Conservation (phyloP, 1,140 invertebrate species). For the Drosophila willistoni region DNA sequence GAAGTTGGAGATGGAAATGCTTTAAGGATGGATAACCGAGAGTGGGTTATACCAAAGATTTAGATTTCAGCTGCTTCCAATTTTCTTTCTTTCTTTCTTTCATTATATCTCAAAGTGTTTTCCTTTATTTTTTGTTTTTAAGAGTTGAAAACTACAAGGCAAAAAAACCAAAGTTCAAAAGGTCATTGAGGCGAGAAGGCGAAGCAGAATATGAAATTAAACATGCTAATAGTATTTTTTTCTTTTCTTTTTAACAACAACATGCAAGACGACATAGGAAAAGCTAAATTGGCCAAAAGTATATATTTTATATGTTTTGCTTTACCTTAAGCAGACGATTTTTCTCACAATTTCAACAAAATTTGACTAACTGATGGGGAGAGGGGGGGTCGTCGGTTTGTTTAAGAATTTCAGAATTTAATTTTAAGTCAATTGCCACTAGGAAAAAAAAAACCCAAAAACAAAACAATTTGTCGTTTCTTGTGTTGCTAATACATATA, state of each 20-base stretch:
- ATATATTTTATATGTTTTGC: background rate
- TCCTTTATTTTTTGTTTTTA: constrained; percentile 19
- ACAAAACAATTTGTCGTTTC: constrained; percentile 16
- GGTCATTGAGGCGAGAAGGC: constrained; percentile 11
- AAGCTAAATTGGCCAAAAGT: too few species aligned
- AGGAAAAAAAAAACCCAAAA: constrained; percentile 3
- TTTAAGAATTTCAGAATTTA: constrained; percentile 42
- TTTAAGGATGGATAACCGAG: too few species aligned
- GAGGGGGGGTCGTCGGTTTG: background rate
- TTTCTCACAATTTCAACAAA: constrained; percentile 43
- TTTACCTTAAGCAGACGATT: constrained; percentile 46
- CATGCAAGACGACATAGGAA: constrained; percentile 28
- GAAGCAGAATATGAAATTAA: constrained; percentile 30
- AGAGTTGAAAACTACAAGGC: constrained; percentile 78
- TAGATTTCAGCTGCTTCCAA: too few species aligned
- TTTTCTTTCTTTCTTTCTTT: background rate
- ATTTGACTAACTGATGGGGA: constrained; percentile 53
- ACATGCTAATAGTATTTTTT: constrained; percentile 19
- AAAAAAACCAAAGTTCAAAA: background rate
- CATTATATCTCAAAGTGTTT: background rate
- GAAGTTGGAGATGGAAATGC: background rate
- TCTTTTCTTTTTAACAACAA: constrained; percentile 21
- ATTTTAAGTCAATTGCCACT: constrained; percentile 55
- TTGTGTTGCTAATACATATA: constrained; percentile 35
- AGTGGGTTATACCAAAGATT: too few species aligned